phyloP scores from a whole-genome alignment of 64 coral and sea anemone species.

The Montipora capricornis region DNA sequence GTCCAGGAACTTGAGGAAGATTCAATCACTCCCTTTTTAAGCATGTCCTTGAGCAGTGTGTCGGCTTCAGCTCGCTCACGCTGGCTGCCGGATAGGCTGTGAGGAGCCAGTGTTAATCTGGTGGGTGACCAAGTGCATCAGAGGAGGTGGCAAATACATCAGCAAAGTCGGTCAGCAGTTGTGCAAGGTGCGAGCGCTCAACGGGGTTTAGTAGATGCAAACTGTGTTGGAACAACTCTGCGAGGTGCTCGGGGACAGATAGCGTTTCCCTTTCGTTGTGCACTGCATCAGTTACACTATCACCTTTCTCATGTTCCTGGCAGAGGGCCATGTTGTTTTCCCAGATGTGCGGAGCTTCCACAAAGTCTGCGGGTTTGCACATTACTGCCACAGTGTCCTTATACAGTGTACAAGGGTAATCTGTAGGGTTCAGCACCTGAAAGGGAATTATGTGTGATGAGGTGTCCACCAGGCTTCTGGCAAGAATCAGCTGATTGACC shows the following conservation, averaged over 20 bases:
- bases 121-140: conserved; percentile 11
- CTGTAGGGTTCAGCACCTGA: conserved; percentile 12
- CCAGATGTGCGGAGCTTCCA: background rate
- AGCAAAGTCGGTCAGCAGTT: background rate
- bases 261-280: background rate
- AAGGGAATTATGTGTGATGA: conserved; percentile 17
- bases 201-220: background rate
- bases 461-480: conserved; percentile 46
- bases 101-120: conserved; percentile 29
- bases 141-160: conserved; percentile 12
- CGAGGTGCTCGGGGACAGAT: conserved; percentile 4
- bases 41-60: background rate
- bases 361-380: conserved; percentile 12
- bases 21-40: conserved; percentile 9
- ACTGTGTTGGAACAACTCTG: conserved; percentile 11
- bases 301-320: background rate
- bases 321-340: conserved; percentile 1
- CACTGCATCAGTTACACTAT: background rate
- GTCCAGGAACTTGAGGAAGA: conserved; percentile 33
- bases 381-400: conserved; percentile 31
- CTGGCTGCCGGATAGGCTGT: background rate
- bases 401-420: conserved; percentile 15
- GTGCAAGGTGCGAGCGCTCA: background rate
- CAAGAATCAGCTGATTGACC: conserved; percentile 49
- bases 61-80: background rate